Conservation (phyloP, 2,113 vertebrate species). For the Myotis brandtii region DNA sequence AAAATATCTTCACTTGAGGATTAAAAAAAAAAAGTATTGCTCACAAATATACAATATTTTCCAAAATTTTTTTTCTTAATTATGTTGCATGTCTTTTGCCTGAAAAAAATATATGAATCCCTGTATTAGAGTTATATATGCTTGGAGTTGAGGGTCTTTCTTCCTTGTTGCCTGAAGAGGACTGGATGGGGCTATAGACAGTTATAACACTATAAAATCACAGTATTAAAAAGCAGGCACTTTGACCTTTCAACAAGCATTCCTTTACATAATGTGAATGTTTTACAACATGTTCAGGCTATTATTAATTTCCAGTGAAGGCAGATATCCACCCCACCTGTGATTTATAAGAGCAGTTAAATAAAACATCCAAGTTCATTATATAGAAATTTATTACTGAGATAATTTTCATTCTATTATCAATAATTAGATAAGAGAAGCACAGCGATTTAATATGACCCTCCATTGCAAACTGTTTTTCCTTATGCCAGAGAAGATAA, state of each 20-base stretch:
- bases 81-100: not conserved
- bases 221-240: not conserved
- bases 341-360: not conserved
- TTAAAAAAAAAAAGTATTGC: too few relatives aligned
- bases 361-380: not conserved
- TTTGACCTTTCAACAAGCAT: conserved; percentile 2
- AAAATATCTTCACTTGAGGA: too few relatives aligned
- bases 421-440: not conserved
- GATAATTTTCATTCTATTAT: conserved; percentile 1
- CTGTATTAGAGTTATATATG: not conserved
- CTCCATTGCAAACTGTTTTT: not conserved
- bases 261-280: not conserved
- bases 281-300: not conserved
- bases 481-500: not conserved
- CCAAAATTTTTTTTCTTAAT: not conserved
- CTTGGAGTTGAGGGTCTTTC: not conserved
- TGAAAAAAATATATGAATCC: not conserved
- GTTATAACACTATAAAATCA: not conserved
- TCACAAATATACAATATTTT: not conserved
- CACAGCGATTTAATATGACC: not conserved
- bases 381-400: not conserved
- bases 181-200: not conserved
- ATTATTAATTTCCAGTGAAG: conserved; percentile 7
- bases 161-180: not conserved
- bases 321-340: not conserved